A percentile compares a stretch with the other conserved stretches of the same genome.
Conservation (phyloP, 2,797 vertebrate species). For the Rhabdophis nuchalis region DNA sequence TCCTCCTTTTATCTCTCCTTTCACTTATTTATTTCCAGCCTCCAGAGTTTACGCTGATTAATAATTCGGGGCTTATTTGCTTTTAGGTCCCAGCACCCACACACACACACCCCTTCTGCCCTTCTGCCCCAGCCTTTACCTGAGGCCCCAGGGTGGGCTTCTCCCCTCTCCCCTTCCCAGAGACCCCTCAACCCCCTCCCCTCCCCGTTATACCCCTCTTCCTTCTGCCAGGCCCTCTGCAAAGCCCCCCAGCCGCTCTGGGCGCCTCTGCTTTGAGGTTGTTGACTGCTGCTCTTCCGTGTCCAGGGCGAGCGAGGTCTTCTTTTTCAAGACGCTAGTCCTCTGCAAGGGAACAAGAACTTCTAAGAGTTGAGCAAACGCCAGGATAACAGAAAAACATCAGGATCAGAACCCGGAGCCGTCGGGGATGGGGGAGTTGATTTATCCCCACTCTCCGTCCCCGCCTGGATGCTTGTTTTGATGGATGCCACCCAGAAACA, state of each 20-base stretch:
- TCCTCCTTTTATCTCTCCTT: neutral
- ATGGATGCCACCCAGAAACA: neutral
- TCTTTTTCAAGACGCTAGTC: neutral
- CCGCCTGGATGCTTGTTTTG: constrained; percentile 16
- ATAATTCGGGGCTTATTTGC: constrained; percentile 67
- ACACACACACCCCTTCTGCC: constrained; percentile 53
- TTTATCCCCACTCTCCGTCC: constrained; percentile 27
- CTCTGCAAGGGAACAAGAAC: constrained; percentile 26
- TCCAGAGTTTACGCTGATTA: constrained; percentile 72
- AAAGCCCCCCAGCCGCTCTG: accelerated
- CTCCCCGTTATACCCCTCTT: too few relatives aligned
- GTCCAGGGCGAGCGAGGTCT: accelerated
- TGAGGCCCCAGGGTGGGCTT: constrained; percentile 62
- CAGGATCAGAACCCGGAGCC: neutral
- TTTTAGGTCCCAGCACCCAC: too few relatives aligned
- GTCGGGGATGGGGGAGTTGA: neutral
- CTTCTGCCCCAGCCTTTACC: constrained; percentile 59
- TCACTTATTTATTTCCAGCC: constrained; percentile 61
- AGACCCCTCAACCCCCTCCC: neutral
- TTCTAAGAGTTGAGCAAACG: constrained; percentile 54
- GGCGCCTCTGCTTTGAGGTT: too few relatives aligned
- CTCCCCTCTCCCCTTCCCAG: neutral
- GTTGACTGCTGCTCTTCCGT: accelerated
- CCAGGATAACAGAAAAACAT: neutral
- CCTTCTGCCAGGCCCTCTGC: too few relatives aligned